Evolutionary conservation across 2,113 vertebrate species (phyloP).

Genomic region (Phrynocephalus versicolor): DNA sequence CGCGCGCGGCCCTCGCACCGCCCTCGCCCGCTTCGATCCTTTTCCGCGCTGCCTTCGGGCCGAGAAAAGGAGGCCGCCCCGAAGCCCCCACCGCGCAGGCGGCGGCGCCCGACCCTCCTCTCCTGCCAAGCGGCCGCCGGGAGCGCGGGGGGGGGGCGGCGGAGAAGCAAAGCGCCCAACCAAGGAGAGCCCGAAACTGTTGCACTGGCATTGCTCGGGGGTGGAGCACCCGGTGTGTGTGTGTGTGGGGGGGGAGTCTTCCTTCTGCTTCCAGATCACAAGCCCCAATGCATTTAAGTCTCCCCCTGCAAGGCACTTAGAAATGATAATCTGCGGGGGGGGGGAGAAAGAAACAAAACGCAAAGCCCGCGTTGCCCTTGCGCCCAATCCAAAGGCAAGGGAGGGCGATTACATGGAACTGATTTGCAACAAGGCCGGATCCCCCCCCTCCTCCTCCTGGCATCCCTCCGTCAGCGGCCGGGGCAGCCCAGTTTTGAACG

Average conservation of each 20-base stretch:
- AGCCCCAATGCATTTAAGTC: background rate
- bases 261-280: background rate
- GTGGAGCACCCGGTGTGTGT: too few species aligned
- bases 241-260: background rate
- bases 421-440: too few species aligned
- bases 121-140: too few species aligned
- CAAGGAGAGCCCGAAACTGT: background rate
- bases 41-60: background rate
- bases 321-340: too few species aligned
- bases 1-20: background rate
- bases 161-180: background rate
- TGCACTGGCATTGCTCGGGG: background rate
- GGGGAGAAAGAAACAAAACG: too few species aligned
- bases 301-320: background rate
- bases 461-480: background rate
- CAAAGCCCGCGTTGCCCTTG: too few species aligned
- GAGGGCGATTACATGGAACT: too few species aligned
- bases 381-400: too few species aligned
- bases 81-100: conserved; percentile 1
- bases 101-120: too few species aligned
- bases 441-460: too few species aligned
- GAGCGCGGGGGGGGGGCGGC: background rate
- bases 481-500: conserved; percentile 58
- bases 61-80: background rate
- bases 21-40: too few species aligned